These are phyloP conservation scores for Stomatorhinus walkeri DNA, from an alignment of 2,797 vertebrate species.

Conservation along the genomic window DNA sequence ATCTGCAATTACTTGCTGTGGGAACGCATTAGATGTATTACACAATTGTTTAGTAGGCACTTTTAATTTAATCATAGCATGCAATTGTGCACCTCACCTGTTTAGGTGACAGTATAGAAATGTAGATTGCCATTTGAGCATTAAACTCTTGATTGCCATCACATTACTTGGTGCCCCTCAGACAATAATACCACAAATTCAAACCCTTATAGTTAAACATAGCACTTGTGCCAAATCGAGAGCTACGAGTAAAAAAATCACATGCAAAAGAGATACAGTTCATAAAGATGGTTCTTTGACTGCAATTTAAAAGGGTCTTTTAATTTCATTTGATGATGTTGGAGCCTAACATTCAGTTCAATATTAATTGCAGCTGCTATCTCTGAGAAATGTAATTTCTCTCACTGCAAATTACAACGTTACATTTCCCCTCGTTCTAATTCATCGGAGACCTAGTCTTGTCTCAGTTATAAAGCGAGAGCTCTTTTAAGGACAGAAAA, in stretches of 20 bases:
- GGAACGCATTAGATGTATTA: not conserved
- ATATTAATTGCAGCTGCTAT: slow-evolving; percentile 29
- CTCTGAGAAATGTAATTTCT: slow-evolving; percentile 28
- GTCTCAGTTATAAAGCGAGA: not conserved
- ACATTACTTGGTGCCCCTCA: not conserved
- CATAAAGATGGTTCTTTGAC: not conserved
- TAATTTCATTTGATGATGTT: slow-evolving; percentile 22
- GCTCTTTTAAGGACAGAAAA: slow-evolving; percentile 7
- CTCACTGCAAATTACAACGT: slow-evolving; percentile 21
- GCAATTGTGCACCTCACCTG: not conserved
- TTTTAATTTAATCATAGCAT: not conserved
- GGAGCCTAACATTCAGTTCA: slow-evolving; percentile 15
- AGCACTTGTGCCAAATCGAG: not conserved
- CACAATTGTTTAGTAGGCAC: not conserved
- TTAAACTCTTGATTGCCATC: not conserved
- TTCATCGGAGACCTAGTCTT: not conserved
- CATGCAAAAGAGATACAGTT: not conserved
- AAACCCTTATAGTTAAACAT: not conserved
- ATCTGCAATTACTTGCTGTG: not conserved
- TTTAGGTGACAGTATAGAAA: not conserved
- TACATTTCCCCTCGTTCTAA: slow-evolving; percentile 20
- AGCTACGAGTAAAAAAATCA: not conserved
- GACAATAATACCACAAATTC: not conserved
- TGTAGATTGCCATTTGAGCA: not conserved
- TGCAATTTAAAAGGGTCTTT: slow-evolving; percentile 25